Conservation (phyloP, 2,113 vertebrate genomes). For the Lagenorhynchus albirostris region DNA sequence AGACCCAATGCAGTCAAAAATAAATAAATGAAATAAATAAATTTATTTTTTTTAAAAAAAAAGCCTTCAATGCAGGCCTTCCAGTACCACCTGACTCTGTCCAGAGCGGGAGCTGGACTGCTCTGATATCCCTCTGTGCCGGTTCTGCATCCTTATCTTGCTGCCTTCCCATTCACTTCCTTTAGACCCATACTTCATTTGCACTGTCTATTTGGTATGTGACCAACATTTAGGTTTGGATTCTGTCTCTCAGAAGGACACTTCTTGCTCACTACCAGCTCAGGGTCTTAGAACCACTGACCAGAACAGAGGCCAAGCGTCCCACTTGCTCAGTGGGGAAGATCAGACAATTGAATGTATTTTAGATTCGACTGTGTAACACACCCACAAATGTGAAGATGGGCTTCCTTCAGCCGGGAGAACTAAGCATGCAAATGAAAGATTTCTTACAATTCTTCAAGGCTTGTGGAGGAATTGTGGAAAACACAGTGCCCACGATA, state of each 20-base stretch:
- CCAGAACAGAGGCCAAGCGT: neutral
- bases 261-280: neutral
- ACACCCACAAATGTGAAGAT: neutral
- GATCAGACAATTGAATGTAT: neutral
- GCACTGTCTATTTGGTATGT: neutral
- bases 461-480: neutral
- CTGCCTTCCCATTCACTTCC: neutral
- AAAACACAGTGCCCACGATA: neutral
- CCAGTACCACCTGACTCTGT: neutral
- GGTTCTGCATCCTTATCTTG: neutral
- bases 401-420: neutral
- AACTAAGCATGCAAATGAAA: neutral
- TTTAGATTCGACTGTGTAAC: neutral
- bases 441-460: neutral
- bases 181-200: neutral
- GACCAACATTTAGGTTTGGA: neutral
- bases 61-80: neutral
- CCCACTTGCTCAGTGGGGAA: neutral
- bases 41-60: neutral
- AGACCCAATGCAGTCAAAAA: too few species aligned
- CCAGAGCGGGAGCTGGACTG: too few species aligned
- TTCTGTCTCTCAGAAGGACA: neutral
- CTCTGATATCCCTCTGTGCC: neutral
- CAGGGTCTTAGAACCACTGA: neutral
- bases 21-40: too few species aligned